Evolutionary conservation across 2,888 invertebrate genomes (phyloP), one percentile per base, ranked within the genome.

Genomic region (Galerucella calmariensis): DNA sequence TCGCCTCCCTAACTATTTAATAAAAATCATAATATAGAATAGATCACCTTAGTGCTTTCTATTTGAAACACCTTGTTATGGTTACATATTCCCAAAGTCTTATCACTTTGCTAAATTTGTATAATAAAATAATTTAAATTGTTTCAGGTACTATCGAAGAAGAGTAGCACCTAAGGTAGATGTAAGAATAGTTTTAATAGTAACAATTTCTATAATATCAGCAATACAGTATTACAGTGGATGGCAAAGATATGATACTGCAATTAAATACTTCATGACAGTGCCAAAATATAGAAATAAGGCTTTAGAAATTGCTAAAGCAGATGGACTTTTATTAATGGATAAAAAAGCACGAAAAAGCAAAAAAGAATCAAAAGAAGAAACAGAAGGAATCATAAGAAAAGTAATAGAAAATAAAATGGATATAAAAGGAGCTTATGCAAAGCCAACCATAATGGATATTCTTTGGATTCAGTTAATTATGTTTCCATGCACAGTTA

Each of bases 361-460:
- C 73, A 75, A 79, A 67, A 84, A 84, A 78, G 67, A 79, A 35
- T 80, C 82, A 1, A 94, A 93, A 85, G 93, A 93, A 80, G 95
- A 96, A 86, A 92, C 94, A 78, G 97, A 97, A 84, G 90, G 89
- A 74, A 90, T 96, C 56, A 93, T 97, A 71, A 90, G 93, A 77
- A 90, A 92, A 85, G 93, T 98, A 2, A 94, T 98, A 74, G 95
- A 94, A 87, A 94, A 97, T 80, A 97, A 97, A 84, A 95, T 97
- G 94, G 97, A 97, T 84, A 97, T 97, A 65, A 93, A 96, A 85
- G 97, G 97, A 20, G 96, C 95, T 0, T 97, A 97, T 87, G 94
- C 95, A 0, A 96, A 95, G 84, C 97, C 97, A 0, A 92, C 91
- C 69, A 86, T 95, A 9, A 87, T 83, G 67, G 94, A 97, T 86